These are phyloP conservation scores for Carassius auratus DNA, from an alignment of 2,113 vertebrate species.

Conservation along the genomic window DNA sequence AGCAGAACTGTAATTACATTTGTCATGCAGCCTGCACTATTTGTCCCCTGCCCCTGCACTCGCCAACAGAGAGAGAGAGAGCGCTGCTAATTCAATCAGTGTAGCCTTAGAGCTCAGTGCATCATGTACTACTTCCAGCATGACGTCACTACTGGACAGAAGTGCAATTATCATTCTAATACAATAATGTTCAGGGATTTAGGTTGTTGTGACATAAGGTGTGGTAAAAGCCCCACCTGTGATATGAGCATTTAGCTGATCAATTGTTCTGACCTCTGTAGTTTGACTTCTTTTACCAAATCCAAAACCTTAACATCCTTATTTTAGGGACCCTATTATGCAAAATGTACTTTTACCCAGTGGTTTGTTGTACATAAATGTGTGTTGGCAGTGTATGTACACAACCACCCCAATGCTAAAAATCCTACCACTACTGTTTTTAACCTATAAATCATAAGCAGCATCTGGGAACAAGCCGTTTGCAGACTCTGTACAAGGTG, in stretches of 20 bases:
- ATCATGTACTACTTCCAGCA: neutral
- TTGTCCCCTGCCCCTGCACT: neutral
- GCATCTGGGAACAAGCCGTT: too few relatives aligned
- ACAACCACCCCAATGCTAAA: too few relatives aligned
- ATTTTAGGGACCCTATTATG: too few relatives aligned
- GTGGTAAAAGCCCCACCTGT: neutral
- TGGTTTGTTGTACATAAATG: too few relatives aligned
- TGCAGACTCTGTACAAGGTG: too few relatives aligned
- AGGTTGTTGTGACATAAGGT: neutral
- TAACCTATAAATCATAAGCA: too few relatives aligned
- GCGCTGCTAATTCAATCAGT: neutral
- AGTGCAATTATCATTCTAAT: neutral
- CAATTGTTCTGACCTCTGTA: neutral
- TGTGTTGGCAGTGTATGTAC: too few relatives aligned
- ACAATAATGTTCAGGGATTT: neutral
- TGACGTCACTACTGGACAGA: neutral
- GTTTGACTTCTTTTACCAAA: neutral
- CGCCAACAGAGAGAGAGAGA: neutral
- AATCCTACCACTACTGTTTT: too few relatives aligned
- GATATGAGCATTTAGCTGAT: neutral
- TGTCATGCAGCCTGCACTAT: neutral
- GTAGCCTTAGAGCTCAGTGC: neutral
- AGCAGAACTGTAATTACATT: constrained; percentile 29
- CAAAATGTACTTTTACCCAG: neutral
- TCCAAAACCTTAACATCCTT: neutral